Evolutionary conservation across 1,140 invertebrate genomes (phyloP).

Genomic region (Eurosta solidaginis): DNA sequence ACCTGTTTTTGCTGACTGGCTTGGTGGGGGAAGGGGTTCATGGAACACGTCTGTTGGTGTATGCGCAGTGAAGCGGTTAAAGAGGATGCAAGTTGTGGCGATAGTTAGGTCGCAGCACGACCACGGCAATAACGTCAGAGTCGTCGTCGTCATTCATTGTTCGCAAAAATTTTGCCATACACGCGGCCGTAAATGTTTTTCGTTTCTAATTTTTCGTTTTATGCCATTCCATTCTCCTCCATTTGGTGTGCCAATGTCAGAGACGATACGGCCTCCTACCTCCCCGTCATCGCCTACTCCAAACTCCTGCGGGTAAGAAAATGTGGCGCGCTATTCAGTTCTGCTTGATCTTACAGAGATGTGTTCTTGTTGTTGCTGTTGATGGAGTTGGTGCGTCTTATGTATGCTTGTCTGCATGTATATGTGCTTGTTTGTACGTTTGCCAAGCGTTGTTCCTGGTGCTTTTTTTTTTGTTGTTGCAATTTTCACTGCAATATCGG

Average conservation of each 20-base stretch:
- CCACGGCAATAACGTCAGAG: neutral
- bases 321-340: neutral
- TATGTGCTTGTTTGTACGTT: neutral
- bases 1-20: neutral
- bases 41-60: neutral
- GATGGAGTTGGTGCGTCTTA: neutral
- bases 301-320: too few species aligned
- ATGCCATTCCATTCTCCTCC: neutral
- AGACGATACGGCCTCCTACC: too few species aligned
- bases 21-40: neutral
- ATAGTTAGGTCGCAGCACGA: neutral
- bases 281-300: too few species aligned
- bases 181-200: neutral
- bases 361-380: neutral
- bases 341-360: neutral
- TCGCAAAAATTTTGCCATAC: neutral
- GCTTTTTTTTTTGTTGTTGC: neutral
- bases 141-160: neutral
- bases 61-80: too few species aligned
- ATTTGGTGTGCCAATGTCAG: neutral
- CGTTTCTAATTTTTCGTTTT: too few species aligned
- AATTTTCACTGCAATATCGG: conserved; percentile 1
- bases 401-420: neutral
- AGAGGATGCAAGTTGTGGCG: neutral
- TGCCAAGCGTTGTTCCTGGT: neutral